Evolutionary conservation across 2,113 vertebrate genomes (phyloP).

Genomic region (Macrotus californicus): DNA sequence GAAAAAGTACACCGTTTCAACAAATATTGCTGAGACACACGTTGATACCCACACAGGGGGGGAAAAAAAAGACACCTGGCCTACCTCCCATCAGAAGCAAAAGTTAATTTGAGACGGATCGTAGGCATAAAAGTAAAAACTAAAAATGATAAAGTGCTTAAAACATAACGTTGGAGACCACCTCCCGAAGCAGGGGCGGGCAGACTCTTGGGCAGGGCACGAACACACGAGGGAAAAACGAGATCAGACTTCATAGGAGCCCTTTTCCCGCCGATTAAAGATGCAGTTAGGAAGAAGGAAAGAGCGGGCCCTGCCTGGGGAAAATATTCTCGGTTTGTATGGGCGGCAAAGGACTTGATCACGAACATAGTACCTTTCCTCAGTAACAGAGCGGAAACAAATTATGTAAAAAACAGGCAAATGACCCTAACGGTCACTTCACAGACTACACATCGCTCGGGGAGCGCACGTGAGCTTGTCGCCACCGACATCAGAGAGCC

Average conservation of each 20-base stretch:
- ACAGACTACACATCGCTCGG: rapidly evolving
- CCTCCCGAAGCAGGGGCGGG: background rate
- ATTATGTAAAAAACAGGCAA: background rate
- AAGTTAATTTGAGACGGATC: background rate
- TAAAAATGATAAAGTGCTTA: background rate
- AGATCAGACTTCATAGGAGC: background rate
- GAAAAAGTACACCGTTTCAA: background rate
- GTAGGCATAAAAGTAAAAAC: background rate
- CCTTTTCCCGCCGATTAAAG: background rate
- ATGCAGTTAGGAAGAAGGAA: background rate
- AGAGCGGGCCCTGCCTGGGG: background rate
- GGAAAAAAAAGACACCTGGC: background rate
- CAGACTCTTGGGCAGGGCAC: background rate
- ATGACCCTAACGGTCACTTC: background rate
- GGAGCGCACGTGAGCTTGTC: too few species aligned
- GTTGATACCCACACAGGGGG: background rate
- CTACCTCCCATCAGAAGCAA: background rate
- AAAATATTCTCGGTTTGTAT: background rate
- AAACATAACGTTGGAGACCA: background rate
- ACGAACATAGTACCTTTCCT: background rate
- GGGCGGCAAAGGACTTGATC: background rate
- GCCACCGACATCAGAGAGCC: too few species aligned
- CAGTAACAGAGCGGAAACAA: background rate
- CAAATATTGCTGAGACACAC: background rate
- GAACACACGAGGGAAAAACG: background rate